phyloP scores from a whole-genome alignment of 2,113 vertebrate species.

The Sorex araneus region DNA sequence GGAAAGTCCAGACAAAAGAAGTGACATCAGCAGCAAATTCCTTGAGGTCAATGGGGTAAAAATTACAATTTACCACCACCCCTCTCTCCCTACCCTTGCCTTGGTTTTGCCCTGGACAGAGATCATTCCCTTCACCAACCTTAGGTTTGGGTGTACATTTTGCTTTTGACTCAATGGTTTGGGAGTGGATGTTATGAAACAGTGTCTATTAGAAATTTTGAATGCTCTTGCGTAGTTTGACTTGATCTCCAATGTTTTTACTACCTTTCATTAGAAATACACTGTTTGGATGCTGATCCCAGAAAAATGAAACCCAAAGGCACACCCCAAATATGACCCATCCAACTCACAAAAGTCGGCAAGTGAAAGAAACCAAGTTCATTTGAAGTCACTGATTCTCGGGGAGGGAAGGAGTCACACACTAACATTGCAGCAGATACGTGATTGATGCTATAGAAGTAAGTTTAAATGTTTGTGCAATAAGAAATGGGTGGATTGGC shows the following conservation, averaged over 20 bases:
- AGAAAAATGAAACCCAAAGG: background rate
- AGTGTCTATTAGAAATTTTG: background rate
- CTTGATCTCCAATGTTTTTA: background rate
- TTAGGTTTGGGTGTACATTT: background rate
- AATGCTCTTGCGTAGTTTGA: background rate
- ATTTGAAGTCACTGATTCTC: background rate
- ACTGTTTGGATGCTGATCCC: fast-evolving
- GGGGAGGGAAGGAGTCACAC: background rate
- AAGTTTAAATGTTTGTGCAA: background rate
- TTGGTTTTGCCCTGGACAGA: background rate
- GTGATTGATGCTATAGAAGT: background rate
- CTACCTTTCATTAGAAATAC: background rate
- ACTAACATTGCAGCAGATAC: background rate
- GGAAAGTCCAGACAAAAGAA: background rate
- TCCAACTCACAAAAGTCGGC: background rate
- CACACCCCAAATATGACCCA: background rate
- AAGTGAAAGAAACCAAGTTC: background rate
- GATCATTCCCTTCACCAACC: background rate
- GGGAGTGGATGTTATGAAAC: background rate
- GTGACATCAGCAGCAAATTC: background rate
- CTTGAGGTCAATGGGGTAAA: background rate
- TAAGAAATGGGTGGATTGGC: background rate
- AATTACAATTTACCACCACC: background rate
- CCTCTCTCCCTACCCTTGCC: background rate
- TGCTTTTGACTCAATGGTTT: background rate